phyloP scores from a whole-genome alignment of 2,797 vertebrate genomes.

The Cichlasoma orientale region DNA sequence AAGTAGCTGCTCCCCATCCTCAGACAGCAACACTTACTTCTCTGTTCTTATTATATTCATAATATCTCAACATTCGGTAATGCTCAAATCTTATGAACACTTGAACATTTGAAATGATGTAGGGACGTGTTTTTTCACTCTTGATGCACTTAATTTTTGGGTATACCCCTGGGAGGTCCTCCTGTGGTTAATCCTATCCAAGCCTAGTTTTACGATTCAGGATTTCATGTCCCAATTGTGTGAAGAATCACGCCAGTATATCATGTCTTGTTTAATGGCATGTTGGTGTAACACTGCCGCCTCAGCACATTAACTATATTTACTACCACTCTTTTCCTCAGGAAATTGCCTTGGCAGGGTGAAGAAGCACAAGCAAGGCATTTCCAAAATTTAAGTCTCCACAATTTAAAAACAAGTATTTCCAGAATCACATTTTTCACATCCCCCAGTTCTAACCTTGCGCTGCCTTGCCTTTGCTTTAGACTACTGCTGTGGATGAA shows the following conservation, averaged over 20 bases:
- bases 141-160: constrained; percentile 2
- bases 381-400: constrained; percentile 73
- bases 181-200: constrained; percentile 70
- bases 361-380: constrained; percentile 61
- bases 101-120: background rate
- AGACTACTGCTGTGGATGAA: constrained; percentile 7
- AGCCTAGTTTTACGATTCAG: constrained; percentile 78
- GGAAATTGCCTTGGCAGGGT: constrained; percentile 79
- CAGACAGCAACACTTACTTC: background rate
- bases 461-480: background rate
- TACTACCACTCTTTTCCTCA: constrained; percentile 85
- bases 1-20: background rate
- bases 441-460: constrained; percentile 33
- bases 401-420: constrained; percentile 54
- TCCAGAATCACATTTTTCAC: constrained; percentile 40
- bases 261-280: constrained; percentile 85
- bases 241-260: constrained; percentile 85
- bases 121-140: background rate
- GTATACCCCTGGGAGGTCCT: background rate
- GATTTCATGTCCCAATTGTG: constrained; percentile 82
- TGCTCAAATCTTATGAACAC: background rate
- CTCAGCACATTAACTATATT: constrained; percentile 91
- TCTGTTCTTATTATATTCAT: background rate
- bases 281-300: constrained; percentile 74
- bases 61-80: background rate